Evolutionary conservation across 2,888 invertebrate species (phyloP).

Genomic region (Heteropelma amictum): DNA sequence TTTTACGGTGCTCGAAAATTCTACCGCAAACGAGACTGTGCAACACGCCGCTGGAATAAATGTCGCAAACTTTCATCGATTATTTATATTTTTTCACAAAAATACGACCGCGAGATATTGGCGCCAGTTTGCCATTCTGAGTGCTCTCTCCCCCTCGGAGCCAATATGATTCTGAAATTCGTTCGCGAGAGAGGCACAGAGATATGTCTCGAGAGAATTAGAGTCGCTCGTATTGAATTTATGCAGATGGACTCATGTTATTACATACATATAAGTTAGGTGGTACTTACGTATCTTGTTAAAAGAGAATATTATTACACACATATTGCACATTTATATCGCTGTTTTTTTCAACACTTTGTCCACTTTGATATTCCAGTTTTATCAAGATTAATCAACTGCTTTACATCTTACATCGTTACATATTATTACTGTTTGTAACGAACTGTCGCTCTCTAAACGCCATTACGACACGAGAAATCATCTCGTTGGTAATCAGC

Average conservation of each 20-base stretch:
- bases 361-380: too few species aligned
- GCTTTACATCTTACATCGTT: too few species aligned
- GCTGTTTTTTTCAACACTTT: too few species aligned
- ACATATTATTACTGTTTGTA: not conserved
- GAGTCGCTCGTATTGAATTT: too few species aligned
- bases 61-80: slow-evolving; percentile 32
- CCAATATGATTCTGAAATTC: not conserved
- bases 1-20: slow-evolving; percentile 1
- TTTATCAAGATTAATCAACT: too few species aligned
- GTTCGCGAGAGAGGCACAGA: not conserved
- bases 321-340: too few species aligned
- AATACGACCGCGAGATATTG: slow-evolving; percentile 1
- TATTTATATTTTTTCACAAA: slow-evolving; percentile 26
- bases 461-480: slow-evolving; percentile 26
- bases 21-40: slow-evolving; percentile 18
- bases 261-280: too few species aligned
- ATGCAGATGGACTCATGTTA: not conserved
- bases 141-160: not conserved
- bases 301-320: too few species aligned
- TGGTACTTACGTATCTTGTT: too few species aligned
- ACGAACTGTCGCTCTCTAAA: not conserved
- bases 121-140: not conserved
- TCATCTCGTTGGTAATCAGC: not conserved
- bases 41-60: slow-evolving; percentile 11
- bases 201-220: slow-evolving; percentile 6